Evolutionary conservation across 2,797 vertebrate genomes (phyloP), one percentile per base, ranked within the genome.

Genomic region (Amniataba percoides): DNA sequence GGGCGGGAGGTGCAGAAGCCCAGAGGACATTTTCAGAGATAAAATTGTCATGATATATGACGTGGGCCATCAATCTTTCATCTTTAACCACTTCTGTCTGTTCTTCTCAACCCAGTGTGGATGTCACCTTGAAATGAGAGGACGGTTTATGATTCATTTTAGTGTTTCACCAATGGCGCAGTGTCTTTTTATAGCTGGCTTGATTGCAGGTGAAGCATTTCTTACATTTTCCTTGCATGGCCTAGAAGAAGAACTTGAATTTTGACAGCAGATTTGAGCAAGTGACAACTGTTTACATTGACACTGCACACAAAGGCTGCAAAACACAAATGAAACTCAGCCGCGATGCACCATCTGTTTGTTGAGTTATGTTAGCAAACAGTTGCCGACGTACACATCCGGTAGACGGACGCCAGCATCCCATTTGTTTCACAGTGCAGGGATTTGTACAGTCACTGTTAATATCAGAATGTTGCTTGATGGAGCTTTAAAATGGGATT

Each of bases 111-210:
- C 8, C 25, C 8, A 57, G 23, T n/a, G 11, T 21, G n/a, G 42
- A 36, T 39, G 34, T 49, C 53, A n/a, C 21, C 7, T 31, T 74
- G 55, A 49, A 74, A 65, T 39, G 66, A 63, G 7, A 68, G 36
- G 31, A 73, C 76, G 71, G 67, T 86, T 76, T 68, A 82, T 23
- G 36, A 64, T 52, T 53, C 53, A 36, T 23, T 31, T 73, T 18
- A 51, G 4, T 61, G 46, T 7, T 7, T 10, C 45, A 23, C 15
- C 11, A 31, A 15, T 65, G 51, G 46, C 13, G 51, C 45, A n/a
- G 21, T 1, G 19, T 67, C 12, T 77, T 74, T 78, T 78, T 57
- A 69, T 63, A 43, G 49, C 5, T 43, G 53, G 21, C 46, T 68
- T 9, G 18, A 57, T 71, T 9, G 18, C 60, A 83, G 67, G 68